These are phyloP conservation scores for Cranoglanis bouderius DNA, from an alignment of 2,113 vertebrate species.

Conservation along the genomic window DNA sequence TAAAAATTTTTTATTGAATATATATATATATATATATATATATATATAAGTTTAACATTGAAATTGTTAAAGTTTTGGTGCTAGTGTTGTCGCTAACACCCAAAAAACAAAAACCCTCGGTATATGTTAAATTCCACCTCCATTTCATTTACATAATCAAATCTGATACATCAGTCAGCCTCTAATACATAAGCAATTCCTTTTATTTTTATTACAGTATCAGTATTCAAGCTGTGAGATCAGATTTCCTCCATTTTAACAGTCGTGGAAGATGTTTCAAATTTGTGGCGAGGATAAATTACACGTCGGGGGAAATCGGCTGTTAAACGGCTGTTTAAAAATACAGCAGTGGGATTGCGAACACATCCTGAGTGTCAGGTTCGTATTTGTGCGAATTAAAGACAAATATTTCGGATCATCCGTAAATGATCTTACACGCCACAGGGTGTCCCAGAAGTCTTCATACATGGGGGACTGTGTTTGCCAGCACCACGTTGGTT, in stretches of 20 bases:
- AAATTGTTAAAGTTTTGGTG: background rate
- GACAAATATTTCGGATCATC: background rate
- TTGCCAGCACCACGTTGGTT: no score
- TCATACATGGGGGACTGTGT: no score
- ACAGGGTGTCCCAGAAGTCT: no score
- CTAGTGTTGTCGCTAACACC: no score
- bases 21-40: no score
- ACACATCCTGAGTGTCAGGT: background rate
- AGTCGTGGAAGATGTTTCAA: background rate
- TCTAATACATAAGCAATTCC: background rate
- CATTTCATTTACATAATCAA: background rate
- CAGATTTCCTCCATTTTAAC: background rate
- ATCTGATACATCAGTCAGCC: background rate
- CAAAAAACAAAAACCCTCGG: no score
- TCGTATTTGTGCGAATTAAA: background rate
- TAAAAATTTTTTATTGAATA: background rate
- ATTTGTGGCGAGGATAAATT: background rate
- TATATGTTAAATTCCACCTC: background rate
- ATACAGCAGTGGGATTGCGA: background rate
- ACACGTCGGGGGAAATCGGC: no score
- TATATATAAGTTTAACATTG: no score
- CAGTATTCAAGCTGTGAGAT: background rate
- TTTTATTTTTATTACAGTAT: background rate
- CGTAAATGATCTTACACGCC: background rate
- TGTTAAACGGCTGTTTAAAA: background rate